Evolutionary conservation across 2,113 vertebrate genomes (phyloP), one percentile per base, ranked within the genome.

Genomic region (Copsychus sechellarum): DNA sequence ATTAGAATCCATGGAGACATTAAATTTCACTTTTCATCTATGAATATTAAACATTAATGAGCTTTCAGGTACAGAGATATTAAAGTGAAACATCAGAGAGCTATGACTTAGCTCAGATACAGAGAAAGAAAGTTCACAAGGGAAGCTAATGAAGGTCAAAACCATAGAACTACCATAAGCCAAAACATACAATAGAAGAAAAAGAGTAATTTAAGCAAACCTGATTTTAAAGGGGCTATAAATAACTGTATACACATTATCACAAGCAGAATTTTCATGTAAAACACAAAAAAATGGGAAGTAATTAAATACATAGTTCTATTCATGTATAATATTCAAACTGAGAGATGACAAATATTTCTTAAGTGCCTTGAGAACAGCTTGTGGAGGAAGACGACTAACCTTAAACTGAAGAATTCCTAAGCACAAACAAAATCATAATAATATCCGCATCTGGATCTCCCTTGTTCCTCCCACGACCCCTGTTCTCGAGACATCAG

Each of bases 21-120:
- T 95, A 94, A 90, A 90, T 82, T 90, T 81, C 76, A 36, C 67
- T 94, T 96, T 95, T 81, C 61, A 91, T 96, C 87, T 94, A 73
- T 61, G 86, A 86, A 95, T 96, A 95, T 96, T 92, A 97, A 97
- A 96, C 53, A 88, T 95, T 96, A 96, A 96, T 89, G 91, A 95
- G 71, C 79, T 91, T 91, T 94, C 90, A 86, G 92, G 83, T 96
- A 95, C 77, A 95, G 93, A 96, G 93, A 96, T 84, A 95, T 92
- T 94, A 81, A 94, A 96, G 48, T 88, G 83, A 88, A 96, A 94
- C 91, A 95, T 96, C 92, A 79, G 81, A 81, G 83, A 91, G 78
- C 89, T 94, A 79, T 81, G 82, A 94, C 60, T 91, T 80, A 79
- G 67, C 62, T 96, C 43, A 0, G 38, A 74, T 48, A 83, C 40